A percentile compares a stretch with the other conserved stretches of the same genome.
These are phyloP conservation scores for Gonioctena quinquepunctata DNA, from an alignment of 1,140 invertebrate species.

Conservation along the genomic window DNA sequence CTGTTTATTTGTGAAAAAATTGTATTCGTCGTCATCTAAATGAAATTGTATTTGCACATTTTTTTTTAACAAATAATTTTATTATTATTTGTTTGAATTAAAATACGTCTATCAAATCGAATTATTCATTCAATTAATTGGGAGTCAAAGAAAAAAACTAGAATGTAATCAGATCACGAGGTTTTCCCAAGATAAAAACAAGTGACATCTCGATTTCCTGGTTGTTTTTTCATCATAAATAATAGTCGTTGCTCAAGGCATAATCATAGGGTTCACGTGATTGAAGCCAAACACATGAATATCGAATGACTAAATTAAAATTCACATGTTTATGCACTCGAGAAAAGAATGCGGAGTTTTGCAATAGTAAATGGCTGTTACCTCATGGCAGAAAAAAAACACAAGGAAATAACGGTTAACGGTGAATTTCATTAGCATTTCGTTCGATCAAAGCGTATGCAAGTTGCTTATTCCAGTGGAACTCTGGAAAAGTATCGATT, in stretches of 20 bases:
- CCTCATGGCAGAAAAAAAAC: background rate
- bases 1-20: too few species aligned
- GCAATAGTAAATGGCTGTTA: background rate
- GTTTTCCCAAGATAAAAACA: too few species aligned
- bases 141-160: too few species aligned
- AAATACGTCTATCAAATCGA: too few species aligned
- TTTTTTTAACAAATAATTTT: too few species aligned
- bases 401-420: background rate
- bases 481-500: background rate
- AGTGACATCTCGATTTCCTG: too few species aligned
- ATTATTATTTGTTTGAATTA: too few species aligned
- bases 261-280: background rate
- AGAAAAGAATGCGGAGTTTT: background rate
- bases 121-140: too few species aligned
- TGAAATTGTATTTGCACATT: too few species aligned
- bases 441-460: background rate
- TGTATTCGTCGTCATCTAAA: too few species aligned
- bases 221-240: too few species aligned
- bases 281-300: background rate
- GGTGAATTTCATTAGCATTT: background rate
- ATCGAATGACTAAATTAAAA: background rate
- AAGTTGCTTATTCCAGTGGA: background rate
- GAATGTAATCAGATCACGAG: too few species aligned
- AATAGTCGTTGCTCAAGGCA: background rate
- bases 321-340: background rate